Evolutionary conservation across 2,113 vertebrate species (phyloP).

Genomic region (Hippocampus guttulatus): DNA sequence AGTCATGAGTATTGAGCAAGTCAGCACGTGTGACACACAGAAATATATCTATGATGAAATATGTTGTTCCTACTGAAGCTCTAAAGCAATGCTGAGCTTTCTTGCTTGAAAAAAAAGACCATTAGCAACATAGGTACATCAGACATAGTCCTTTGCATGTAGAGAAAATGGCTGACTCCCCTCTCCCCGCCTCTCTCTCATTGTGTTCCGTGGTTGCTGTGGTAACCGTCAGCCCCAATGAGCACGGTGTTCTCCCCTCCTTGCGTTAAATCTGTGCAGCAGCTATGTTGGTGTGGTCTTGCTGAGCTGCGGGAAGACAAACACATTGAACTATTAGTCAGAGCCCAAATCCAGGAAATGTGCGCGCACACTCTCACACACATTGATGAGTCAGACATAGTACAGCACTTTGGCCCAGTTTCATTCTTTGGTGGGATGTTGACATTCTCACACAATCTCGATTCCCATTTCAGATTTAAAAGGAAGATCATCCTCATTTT

Average conservation of each 20-base stretch:
- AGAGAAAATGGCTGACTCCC: constrained; percentile 46
- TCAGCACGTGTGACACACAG: too few relatives aligned
- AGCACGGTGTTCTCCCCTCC: constrained; percentile 26
- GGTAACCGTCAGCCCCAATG: constrained; percentile 31
- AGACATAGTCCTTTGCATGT: constrained; percentile 21
- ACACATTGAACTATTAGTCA: constrained; percentile 48
- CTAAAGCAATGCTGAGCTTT: too few relatives aligned
- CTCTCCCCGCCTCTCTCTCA: constrained; percentile 6
- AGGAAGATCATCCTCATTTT: not conserved
- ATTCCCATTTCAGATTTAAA: not conserved
- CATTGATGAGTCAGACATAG: constrained; percentile 45
- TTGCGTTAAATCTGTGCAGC: constrained; percentile 25
- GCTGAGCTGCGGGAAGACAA: constrained; percentile 32
- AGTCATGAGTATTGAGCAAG: too few relatives aligned
- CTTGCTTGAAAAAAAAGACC: not conserved
- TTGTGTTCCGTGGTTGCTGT: constrained; percentile 41
- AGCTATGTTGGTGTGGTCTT: constrained; percentile 23
- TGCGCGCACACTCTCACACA: constrained; percentile 21
- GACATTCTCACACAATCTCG: not conserved
- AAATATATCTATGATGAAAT: too few relatives aligned
- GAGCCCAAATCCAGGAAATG: constrained; percentile 36
- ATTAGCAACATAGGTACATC: constrained; percentile 7
- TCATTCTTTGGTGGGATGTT: constrained; percentile 1
- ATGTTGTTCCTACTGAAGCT: too few relatives aligned
- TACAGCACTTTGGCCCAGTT: constrained; percentile 14